Base-by-base conservation (phyloP, 2,888 invertebrate species). In the Melinaea marsaeus region DNA sequence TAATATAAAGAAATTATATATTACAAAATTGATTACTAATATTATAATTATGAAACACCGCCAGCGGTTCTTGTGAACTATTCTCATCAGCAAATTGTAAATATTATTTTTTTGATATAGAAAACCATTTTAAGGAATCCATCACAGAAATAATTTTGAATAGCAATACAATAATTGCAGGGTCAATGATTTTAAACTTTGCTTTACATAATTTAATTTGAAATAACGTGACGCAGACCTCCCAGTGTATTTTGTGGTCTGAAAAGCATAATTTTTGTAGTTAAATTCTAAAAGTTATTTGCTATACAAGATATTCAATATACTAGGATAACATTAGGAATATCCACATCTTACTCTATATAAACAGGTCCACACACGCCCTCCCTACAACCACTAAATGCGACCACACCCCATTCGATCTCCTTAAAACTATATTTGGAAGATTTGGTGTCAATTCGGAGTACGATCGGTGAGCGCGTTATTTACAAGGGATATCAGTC, bases 331-430 rank as follows among this genome's bases (percentile, higher is more conserved):
- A 84, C 75, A 79, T 84, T 84, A 87, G 80, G 83, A 86, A 87
- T 88, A 89, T 89, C 87, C 89, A 88, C 87, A 89, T 83, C 90
- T 90, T 90, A 90, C 76, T 78, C 88, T 89, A 90, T 89, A 89
- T 89, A 86, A 85, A 90, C 88, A 90, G 83, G 83, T 87, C 84
- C 84, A 86, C 84, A 80, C 80, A 80, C 83, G 76, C 84, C 80
- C 85, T 86, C 81, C 75, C 84, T 88, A 88, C 75, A 84, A 83
- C 84, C 73, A 83, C 81, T 85, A 86, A 85, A 86, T 84, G 88
- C 86, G 86, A 81, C 80, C 77, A 76, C 78, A 75, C 86, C 84
- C 86, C 85, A 77, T 80, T 80, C 82, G 72, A 79, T 75, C 83
- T 79, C 84, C 79, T 76, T 87, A 85, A 85, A 85, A 84, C 85